phyloP scores from a whole-genome alignment of 2,113 vertebrate genomes.

The Toxotes jaculatrix region DNA sequence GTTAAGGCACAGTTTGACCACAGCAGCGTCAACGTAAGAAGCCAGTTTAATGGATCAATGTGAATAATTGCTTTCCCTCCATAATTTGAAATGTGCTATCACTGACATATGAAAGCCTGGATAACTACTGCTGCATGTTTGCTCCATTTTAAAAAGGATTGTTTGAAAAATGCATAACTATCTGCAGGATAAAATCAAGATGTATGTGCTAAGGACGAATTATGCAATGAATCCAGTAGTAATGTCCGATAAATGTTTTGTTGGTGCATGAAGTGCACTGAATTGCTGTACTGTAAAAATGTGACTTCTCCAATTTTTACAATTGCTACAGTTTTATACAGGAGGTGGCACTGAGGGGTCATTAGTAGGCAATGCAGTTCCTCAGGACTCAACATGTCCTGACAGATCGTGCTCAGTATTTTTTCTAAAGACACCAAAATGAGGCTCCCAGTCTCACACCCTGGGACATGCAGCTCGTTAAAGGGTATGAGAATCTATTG shows the following conservation, averaged over 20 bases:
- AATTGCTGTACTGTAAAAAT: too few relatives aligned
- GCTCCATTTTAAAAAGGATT: too few relatives aligned
- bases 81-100: too few relatives aligned
- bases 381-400: background rate
- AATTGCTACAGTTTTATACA: background rate
- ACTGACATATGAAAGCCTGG: too few relatives aligned
- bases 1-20: too few relatives aligned
- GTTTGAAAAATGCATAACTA: background rate
- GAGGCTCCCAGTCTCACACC: background rate
- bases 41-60: background rate
- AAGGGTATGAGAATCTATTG: background rate
- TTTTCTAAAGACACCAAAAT: background rate
- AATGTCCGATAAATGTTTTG: background rate
- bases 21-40: too few relatives aligned
- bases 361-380: too few relatives aligned
- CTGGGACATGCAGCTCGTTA: conserved; percentile 10
- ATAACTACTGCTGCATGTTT: background rate
- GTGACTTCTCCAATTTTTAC: too few relatives aligned
- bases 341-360: too few relatives aligned
- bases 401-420: background rate
- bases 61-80: background rate
- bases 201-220: background rate
- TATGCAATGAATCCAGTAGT: background rate
- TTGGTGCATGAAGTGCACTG: too few relatives aligned
- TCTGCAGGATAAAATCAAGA: background rate